These are phyloP conservation scores for Vesta saturnalis DNA, from an alignment of 2,888 invertebrate genomes.

Conservation along the genomic window DNA sequence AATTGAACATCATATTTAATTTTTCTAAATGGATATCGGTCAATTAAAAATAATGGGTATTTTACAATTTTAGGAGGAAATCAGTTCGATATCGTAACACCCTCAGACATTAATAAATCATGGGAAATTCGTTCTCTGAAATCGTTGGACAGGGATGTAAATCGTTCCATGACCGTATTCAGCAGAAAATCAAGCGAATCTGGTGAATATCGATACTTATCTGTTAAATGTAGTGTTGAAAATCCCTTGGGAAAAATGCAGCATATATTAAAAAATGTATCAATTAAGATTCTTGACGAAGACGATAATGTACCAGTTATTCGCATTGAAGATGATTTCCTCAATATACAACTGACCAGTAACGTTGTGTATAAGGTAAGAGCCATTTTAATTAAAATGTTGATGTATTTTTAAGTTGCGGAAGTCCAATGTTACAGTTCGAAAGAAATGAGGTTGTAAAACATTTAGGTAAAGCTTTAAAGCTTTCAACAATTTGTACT, in stretches of 20 bases:
- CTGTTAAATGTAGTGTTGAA: conserved; percentile 62
- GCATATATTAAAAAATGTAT: conserved; percentile 55
- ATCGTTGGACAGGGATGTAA: conserved; percentile 51
- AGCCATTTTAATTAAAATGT: too few relatives aligned
- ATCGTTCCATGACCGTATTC: conserved; percentile 54
- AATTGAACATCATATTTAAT: conserved; percentile 9
- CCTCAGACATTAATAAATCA: conserved; percentile 42
- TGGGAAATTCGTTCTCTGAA: conserved; percentile 57
- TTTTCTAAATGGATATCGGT: conserved; percentile 1
- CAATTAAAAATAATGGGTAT: conserved; percentile 20
- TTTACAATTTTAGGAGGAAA: conserved; percentile 40
- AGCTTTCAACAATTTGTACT: too few relatives aligned
- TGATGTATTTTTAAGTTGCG: too few relatives aligned
- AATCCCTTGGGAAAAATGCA: conserved; percentile 56
- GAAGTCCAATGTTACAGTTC: too few relatives aligned
- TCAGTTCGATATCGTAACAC: conserved; percentile 45
- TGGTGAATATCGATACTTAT: conserved; percentile 49
- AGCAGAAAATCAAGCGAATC: conserved; percentile 60
- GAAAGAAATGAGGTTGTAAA: too few relatives aligned
- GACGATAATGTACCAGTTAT: conserved; percentile 63
- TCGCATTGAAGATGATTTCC: conserved; percentile 51
- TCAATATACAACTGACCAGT: conserved; percentile 55
- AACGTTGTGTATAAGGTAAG: conserved; percentile 51
- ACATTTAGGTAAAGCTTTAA: too few relatives aligned
- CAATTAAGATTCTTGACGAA: conserved; percentile 65